Evolutionary conservation across 2,113 vertebrate genomes (phyloP), one percentile per base, ranked within the genome.

Genomic region (Gracilinanus agilis): DNA sequence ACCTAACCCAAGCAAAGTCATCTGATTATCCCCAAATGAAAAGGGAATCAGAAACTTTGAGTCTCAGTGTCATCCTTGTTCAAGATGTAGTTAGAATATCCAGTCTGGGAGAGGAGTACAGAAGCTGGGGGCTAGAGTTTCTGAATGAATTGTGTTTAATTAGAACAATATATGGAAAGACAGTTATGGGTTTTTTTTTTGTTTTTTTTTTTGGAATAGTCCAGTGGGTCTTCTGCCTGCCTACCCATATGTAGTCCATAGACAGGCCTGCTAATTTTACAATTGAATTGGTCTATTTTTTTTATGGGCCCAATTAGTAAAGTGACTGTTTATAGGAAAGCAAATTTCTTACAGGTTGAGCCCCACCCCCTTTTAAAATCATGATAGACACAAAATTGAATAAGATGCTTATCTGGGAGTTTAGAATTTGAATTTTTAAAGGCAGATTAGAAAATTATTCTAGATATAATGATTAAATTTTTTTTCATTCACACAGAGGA

Each of bases 401-500:
- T 92, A 58, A 96, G 95, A 95, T 54, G 92, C 24, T 23, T 93
- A 92, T 19, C 34, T n/a, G 5, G 53, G 94, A 96, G 53, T 53
- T 44, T 92, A 5, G 10, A 90, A 53, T 61, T 88, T 56, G 34
- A 56, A 91, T 88, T 75, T 29, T 75, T 83, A 24, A 93, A 93
- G 5, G n/a, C 34, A 83, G 34, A 83, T n/a, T 40, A 23, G 25
- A 16, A 94, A 90, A 40, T 92, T 92, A 94, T 94, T 94, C 56
- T 95, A 93, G 94, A 92, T 49, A 44, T 53, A 92, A 0, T 11
- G 91, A 88, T 92, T 75, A 55, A 16, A 92, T 55, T 93, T 90
- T 90, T 49, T 95, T 95, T 96, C 40, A 92, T 44, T 90, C 94
- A 96, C 67, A 61, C 40, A 96, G 75, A 40, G 92, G 53, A 93